Evolutionary conservation across 2,113 vertebrate genomes (phyloP).

Genomic region (Coptodon rendalli): DNA sequence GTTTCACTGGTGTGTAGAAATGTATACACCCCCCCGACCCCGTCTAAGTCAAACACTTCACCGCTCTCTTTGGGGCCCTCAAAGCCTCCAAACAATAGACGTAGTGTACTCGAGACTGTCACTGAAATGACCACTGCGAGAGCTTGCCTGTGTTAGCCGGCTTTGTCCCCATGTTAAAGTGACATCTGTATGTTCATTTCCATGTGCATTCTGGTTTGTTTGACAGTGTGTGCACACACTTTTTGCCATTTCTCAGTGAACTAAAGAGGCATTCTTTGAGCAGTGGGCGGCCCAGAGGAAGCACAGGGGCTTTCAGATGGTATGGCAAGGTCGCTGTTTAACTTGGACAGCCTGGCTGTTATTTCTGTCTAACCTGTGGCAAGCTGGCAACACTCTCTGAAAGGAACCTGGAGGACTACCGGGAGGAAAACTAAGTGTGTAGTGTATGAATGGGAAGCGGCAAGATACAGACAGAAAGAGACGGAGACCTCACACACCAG

Average conservation of each 20-base stretch:
- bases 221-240: neutral
- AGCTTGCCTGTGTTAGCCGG: neutral
- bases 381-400: slow-evolving; percentile 24
- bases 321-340: slow-evolving; percentile 39
- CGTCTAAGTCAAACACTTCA: neutral
- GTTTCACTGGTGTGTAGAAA: slow-evolving; percentile 16
- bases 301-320: slow-evolving; percentile 41
- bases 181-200: slow-evolving; percentile 14
- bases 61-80: slow-evolving; percentile 13
- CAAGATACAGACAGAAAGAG: neutral
- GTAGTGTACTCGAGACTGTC: slow-evolving; percentile 38
- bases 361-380: slow-evolving; percentile 56
- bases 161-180: slow-evolving; percentile 13
- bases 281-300: slow-evolving; percentile 32
- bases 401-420: slow-evolving; percentile 24
- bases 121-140: neutral
- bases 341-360: slow-evolving; percentile 55
- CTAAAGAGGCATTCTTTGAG: slow-evolving; percentile 49
- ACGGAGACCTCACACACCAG: slow-evolving; percentile 9
- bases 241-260: slow-evolving; percentile 16
- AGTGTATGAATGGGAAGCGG: slow-evolving; percentile 28
- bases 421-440: slow-evolving; percentile 11
- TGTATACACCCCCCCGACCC: neutral
- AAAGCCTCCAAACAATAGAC: slow-evolving; percentile 39
- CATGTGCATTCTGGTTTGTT: neutral